Percentiles rank a stretch among this genome's conserved stretches.
Evolutionary conservation across 2,797 vertebrate species (phyloP).

Genomic region (Lemur catta): DNA sequence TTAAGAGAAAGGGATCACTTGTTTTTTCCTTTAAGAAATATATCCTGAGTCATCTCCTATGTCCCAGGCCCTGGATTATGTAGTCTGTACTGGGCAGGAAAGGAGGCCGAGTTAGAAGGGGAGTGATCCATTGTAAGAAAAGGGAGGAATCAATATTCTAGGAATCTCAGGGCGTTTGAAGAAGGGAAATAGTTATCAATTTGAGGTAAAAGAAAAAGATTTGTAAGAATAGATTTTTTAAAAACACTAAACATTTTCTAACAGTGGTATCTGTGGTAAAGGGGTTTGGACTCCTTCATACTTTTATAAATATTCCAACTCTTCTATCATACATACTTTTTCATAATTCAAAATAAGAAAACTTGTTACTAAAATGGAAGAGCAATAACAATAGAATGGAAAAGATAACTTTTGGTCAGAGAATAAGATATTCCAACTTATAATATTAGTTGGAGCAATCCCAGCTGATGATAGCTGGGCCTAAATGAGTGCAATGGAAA

Average conservation of each 20-base stretch:
- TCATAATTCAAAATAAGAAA: background rate
- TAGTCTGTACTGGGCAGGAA: background rate
- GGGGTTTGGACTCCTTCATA: background rate
- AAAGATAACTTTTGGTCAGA: background rate
- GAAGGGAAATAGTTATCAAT: background rate
- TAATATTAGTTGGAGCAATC: background rate
- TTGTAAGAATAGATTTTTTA: background rate
- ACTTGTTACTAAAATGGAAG: background rate
- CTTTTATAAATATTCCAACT: background rate
- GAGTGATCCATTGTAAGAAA: background rate
- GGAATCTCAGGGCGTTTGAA: background rate
- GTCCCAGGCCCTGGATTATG: background rate
- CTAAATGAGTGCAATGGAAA: background rate
- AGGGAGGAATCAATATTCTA: background rate
- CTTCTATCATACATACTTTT: background rate
- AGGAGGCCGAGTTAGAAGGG: background rate
- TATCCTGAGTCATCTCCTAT: background rate
- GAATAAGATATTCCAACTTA: background rate
- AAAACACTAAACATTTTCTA: background rate
- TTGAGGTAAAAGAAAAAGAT: background rate
- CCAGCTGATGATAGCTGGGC: background rate
- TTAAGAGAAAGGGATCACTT: background rate
- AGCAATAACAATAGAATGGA: background rate
- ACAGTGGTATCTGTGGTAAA: background rate
- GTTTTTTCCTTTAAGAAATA: background rate